Evolutionary conservation across 2,797 vertebrate species (phyloP).

Genomic region (Apogon talboti): DNA sequence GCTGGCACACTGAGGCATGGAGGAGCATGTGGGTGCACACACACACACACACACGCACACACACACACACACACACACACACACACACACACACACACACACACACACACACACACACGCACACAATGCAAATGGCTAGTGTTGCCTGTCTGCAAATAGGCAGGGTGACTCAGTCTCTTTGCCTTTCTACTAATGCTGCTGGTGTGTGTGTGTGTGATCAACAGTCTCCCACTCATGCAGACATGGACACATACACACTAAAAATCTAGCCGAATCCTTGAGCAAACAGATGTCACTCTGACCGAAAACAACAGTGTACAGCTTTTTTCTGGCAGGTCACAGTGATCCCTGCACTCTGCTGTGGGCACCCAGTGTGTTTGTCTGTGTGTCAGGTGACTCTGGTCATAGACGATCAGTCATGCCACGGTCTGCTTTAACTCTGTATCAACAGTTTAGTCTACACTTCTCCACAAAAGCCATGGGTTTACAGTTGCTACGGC

Average conservation of each 20-base stretch:
- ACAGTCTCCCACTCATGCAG: background rate
- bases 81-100: conserved; percentile 19
- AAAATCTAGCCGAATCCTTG: conserved; percentile 33
- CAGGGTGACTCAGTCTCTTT: conserved; percentile 44
- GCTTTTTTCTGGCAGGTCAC: conserved; percentile 48
- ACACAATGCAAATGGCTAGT: conserved; percentile 31
- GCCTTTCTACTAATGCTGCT: conserved; percentile 27
- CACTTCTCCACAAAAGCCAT: conserved; percentile 34
- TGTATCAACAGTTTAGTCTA: conserved; percentile 71
- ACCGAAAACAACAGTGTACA: conserved; percentile 41
- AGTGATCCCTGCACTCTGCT: conserved; percentile 30
- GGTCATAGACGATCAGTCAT: conserved; percentile 40
- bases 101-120: conserved; percentile 15
- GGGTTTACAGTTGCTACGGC: conserved; percentile 60
- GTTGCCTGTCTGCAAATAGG: conserved; percentile 55
- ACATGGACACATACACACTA: conserved; percentile 9
- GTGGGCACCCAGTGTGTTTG: conserved; percentile 15
- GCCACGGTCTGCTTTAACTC: conserved; percentile 52
- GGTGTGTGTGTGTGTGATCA: conserved; percentile 36
- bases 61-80: conserved; percentile 9
- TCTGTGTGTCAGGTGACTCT: conserved; percentile 32
- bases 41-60: no score
- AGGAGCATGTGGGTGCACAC: conserved; percentile 8
- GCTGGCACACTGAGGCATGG: conserved; percentile 33
- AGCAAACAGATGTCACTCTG: conserved; percentile 65